These are phyloP conservation scores for Campoplex capitator DNA, from an alignment of 2,888 invertebrate genomes.

Conservation along the genomic window DNA sequence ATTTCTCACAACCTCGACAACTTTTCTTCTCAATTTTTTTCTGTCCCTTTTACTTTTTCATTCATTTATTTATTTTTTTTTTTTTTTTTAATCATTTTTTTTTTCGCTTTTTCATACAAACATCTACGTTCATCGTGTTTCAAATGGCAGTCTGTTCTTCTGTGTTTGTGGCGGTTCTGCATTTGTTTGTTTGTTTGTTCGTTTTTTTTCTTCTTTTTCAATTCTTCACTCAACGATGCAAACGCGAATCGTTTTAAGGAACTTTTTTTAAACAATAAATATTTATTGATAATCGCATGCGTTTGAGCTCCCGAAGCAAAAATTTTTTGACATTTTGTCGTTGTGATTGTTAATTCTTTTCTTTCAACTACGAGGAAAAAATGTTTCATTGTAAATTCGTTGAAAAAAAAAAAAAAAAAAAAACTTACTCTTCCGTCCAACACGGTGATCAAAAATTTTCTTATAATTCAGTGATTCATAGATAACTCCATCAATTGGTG, in stretches of 20 bases:
- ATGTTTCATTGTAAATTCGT: background rate
- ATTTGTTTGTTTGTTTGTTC: slow-evolving; percentile 16
- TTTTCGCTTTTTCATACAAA: slow-evolving; percentile 74
- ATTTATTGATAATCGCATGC: slow-evolving; percentile 36
- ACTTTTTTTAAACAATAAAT: slow-evolving; percentile 68
- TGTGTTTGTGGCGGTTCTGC: slow-evolving; percentile 65
- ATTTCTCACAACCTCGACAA: slow-evolving; percentile 44
- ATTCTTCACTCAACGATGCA: slow-evolving; percentile 58
- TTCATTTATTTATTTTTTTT: slow-evolving; percentile 51
- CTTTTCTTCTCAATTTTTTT: slow-evolving; percentile 32
- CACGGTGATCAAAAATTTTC: background rate
- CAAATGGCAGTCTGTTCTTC: slow-evolving; percentile 78
- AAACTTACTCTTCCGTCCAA: background rate
- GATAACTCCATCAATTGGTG: background rate
- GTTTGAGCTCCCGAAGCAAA: slow-evolving; percentile 4
- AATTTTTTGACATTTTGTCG: background rate
- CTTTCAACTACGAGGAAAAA: background rate
- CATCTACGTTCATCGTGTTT: slow-evolving; percentile 70
- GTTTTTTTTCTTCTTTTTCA: background rate
- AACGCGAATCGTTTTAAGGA: slow-evolving; percentile 74
- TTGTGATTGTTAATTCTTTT: background rate
- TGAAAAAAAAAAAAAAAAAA: background rate
- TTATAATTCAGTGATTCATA: background rate
- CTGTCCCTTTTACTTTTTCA: slow-evolving; percentile 37
- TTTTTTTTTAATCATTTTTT: slow-evolving; percentile 59